Evolutionary conservation across 2,797 vertebrate genomes (phyloP), one percentile per base, ranked within the genome.

Genomic region (Xiphorhynchus erythropygius): DNA sequence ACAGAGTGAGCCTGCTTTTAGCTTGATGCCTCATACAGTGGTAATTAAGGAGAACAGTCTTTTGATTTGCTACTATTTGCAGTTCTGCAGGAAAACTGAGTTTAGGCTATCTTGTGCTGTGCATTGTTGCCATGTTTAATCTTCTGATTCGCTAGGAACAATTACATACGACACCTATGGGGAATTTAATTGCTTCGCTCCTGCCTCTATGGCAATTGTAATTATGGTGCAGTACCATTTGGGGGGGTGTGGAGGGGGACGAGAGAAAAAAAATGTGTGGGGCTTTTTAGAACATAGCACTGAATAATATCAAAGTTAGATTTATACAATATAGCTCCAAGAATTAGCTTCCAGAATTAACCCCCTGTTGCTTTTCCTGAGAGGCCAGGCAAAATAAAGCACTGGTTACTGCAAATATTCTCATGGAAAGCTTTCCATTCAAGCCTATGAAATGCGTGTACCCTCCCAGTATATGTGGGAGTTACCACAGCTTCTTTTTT

Each of bases 1-100:
- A 98, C 96, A 94, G 97, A 98, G 97, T 98, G 98, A 98, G 97
- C 98, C 98, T 98, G 97, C 98, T 98, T 98, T 98, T 98, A 98
- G 97, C 97, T 81, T 84, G 94, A 96, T 97, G 96, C 98, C 96
- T 97, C 98, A 98, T 97, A 98, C 97, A 90, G 98, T 96, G 98
- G 98, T 98, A 98, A 98, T 98, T 98, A 98, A 98, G 94, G 98
- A 98, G 98, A 98, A 97, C 97, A 95, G 97, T 96, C 97, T 97
- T 98, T 97, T 97, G 97, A 98, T 98, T 98, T 98, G 98, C 96
- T 97, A 97, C 97, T 97, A 97, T 97, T 98, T 97, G 97, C 97
- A 97, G 97, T 98, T 98, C 97, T 97, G 92, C 96, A 96, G 94
- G 97, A 98, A 98, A 98, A 97, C 97, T 95, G 96, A 97, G 96